Percentiles rank a stretch among this genome's conserved stretches.
Evolutionary conservation across 2,888 invertebrate species (phyloP).

Genomic region (Colletes collaris): DNA sequence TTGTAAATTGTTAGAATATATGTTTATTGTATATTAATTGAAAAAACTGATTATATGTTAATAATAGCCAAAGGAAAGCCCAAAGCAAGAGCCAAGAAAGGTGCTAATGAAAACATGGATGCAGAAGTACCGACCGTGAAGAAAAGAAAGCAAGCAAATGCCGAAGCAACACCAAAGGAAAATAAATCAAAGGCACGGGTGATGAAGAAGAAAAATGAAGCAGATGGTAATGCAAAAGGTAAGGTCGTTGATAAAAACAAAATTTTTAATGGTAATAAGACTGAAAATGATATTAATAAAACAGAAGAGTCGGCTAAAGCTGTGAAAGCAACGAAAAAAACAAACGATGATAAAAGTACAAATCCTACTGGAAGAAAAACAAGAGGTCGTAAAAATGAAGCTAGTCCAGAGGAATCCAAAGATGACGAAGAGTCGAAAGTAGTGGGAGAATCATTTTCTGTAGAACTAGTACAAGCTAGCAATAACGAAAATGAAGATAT

Average conservation of each 20-base stretch:
- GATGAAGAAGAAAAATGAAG: conserved; percentile 28
- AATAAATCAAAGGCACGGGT: conserved; percentile 44
- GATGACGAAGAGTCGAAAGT: conserved; percentile 18
- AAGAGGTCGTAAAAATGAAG: conserved; percentile 33
- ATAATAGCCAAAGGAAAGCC: conserved; percentile 53
- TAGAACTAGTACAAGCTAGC: conserved; percentile 8
- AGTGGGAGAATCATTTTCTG: conserved; percentile 7
- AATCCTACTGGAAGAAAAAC: conserved; percentile 14
- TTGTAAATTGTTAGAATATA: background rate
- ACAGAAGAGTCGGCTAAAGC: background rate
- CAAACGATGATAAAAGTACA: background rate
- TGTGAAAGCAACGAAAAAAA: conserved; percentile 13
- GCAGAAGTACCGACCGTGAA: conserved; percentile 19
- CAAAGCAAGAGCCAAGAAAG: conserved; percentile 51
- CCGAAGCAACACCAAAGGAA: conserved; percentile 28
- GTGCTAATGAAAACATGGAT: conserved; percentile 13
- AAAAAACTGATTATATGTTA: background rate
- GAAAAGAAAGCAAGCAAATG: conserved; percentile 30
- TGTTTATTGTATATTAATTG: background rate
- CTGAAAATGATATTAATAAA: conserved; percentile 4
- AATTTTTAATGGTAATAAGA: background rate
- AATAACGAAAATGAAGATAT: conserved; percentile 20
- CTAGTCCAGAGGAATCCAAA: conserved; percentile 1
- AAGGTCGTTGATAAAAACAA: conserved; percentile 16
- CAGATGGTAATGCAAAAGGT: conserved; percentile 4